Evolutionary conservation across 2,113 vertebrate species (phyloP).

Genomic region (Aplodontia rufa): DNA sequence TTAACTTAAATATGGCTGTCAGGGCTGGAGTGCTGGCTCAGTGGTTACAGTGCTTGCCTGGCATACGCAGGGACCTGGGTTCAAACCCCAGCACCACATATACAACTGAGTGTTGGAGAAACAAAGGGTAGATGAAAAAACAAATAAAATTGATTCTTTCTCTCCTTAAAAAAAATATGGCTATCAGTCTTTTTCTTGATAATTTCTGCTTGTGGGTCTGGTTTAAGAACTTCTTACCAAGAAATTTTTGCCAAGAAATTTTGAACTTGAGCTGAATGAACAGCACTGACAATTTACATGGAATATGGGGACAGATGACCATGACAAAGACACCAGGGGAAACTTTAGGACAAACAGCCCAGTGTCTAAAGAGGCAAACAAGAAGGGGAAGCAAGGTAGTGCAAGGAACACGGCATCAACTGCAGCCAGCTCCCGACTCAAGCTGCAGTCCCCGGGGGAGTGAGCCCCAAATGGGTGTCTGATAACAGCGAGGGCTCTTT

Average conservation of each 20-base stretch:
- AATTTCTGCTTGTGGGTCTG: not conserved
- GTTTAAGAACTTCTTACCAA: not conserved
- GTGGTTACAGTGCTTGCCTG: too few species aligned
- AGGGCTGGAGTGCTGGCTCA: too few species aligned
- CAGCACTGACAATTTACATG: not conserved
- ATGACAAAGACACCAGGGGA: not conserved
- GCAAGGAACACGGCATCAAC: not conserved
- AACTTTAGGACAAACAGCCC: not conserved
- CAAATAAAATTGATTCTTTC: too few species aligned
- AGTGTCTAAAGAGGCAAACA: not conserved
- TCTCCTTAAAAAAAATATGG: too few species aligned
- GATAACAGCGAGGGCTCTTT: not conserved
- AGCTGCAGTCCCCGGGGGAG: not conserved
- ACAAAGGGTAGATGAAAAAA: too few species aligned
- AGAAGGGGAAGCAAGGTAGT: not conserved
- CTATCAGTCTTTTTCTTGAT: not conserved
- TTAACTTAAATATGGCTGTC: too few species aligned
- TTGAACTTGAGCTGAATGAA: not conserved
- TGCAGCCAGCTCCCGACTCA: not conserved
- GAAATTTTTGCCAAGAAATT: not conserved
- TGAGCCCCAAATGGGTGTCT: not conserved
- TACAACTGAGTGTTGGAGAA: too few species aligned
- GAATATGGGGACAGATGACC: not conserved
- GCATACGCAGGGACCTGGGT: too few species aligned
- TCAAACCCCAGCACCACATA: too few species aligned